Conservation (phyloP, 2,113 vertebrate species). For the Macquaria australasica region DNA sequence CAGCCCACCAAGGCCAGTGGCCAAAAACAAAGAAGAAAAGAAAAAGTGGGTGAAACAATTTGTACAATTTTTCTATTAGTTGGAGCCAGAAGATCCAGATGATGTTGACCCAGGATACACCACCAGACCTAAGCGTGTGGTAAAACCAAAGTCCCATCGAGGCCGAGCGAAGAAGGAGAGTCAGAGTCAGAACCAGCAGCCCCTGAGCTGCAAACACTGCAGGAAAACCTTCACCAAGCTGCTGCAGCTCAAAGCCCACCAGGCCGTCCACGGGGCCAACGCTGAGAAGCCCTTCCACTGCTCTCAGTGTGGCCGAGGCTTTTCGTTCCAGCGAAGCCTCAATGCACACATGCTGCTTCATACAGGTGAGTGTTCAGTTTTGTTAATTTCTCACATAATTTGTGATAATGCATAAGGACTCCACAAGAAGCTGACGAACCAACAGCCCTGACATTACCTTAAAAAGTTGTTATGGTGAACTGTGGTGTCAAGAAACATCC, state of each 20-base stretch:
- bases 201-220: constrained; percentile 78
- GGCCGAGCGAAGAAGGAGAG: constrained; percentile 26
- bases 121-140: constrained; percentile 22
- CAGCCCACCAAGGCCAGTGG: neutral
- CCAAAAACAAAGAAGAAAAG: neutral
- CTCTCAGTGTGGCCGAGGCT: constrained; percentile 71
- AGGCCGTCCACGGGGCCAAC: constrained; percentile 60
- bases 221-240: constrained; percentile 76
- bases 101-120: constrained; percentile 16
- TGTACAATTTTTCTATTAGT: constrained; percentile 1
- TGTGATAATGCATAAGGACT: neutral
- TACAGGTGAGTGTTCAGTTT: constrained; percentile 58
- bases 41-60: neutral
- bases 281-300: constrained; percentile 72
- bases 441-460: neutral
- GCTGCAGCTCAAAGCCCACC: constrained; percentile 78
- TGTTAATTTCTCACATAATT: neutral
- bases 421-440: neutral
- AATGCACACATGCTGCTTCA: constrained; percentile 78
- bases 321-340: constrained; percentile 75
- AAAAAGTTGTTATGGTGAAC: too few species aligned
- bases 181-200: constrained; percentile 32
- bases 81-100: constrained; percentile 43
- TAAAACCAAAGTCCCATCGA: constrained; percentile 38
- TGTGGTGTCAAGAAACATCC: too few species aligned